Evolutionary conservation across 2,888 invertebrate species (phyloP).

Genomic region (Ormyrus labotus): DNA sequence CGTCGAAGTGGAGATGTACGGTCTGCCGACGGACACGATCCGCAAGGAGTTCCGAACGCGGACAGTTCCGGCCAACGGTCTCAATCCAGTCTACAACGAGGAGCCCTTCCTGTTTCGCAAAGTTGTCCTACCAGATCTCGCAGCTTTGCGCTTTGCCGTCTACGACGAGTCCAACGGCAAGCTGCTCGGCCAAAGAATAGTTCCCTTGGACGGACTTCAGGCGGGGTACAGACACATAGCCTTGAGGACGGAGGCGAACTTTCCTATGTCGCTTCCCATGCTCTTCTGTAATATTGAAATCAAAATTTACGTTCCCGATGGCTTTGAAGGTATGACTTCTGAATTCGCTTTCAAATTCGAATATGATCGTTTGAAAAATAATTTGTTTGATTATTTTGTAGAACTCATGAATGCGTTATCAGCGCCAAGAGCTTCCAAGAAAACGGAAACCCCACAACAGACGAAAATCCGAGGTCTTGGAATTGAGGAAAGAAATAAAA

Average conservation of each 20-base stretch:
- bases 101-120: constrained; percentile 98
- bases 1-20: constrained; percentile 99
- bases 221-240: constrained; percentile 99
- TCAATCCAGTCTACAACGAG: constrained; percentile 99
- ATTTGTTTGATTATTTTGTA: constrained; percentile 67
- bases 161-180: constrained; percentile 97
- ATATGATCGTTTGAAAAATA: constrained; percentile 13
- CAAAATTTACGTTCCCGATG: constrained; percentile 99
- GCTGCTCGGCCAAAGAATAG: constrained; percentile 96
- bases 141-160: constrained; percentile 97
- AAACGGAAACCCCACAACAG: constrained; percentile 73
- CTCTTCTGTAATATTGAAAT: constrained; percentile 99
- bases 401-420: constrained; percentile 99
- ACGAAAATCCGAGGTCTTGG: constrained; percentile 97
- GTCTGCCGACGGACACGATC: constrained; percentile 98
- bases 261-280: constrained; percentile 99
- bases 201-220: constrained; percentile 98
- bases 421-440: constrained; percentile 86
- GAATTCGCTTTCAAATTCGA: not conserved
- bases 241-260: constrained; percentile 97
- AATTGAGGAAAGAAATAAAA: constrained; percentile 85
- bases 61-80: constrained; percentile 97
- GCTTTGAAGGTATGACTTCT: constrained; percentile 88
- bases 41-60: constrained; percentile 97
- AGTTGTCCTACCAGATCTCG: constrained; percentile 98